Percentiles rank a stretch among this genome's conserved stretches.
phyloP scores from a whole-genome alignment of 1,140 invertebrate genomes.

The Musca vetustissima region DNA sequence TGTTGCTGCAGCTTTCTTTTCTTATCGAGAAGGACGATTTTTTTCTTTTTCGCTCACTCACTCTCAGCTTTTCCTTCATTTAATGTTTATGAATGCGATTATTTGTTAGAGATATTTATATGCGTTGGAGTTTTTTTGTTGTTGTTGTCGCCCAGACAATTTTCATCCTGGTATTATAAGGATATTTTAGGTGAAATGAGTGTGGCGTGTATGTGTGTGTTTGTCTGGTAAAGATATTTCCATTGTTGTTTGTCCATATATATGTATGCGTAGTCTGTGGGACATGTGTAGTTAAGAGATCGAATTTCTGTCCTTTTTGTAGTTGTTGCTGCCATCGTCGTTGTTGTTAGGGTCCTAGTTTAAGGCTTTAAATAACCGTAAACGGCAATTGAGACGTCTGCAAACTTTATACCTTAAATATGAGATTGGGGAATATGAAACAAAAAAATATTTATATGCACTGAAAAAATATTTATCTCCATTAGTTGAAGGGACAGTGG shows the following conservation, averaged over 20 bases:
- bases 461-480: neutral
- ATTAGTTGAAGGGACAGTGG: neutral
- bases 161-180: slow-evolving; percentile 5
- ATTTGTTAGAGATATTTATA: slow-evolving; percentile 23
- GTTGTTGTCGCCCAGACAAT: neutral
- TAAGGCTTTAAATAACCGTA: slow-evolving; percentile 29
- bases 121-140: no score
- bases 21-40: no score
- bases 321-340: no score
- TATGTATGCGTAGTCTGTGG: no score
- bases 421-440: slow-evolving; percentile 13
- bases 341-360: slow-evolving; percentile 8
- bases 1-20: neutral
- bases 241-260: neutral
- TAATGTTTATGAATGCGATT: slow-evolving; percentile 22
- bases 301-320: no score
- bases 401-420: slow-evolving; percentile 31
- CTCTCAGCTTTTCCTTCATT: neutral
- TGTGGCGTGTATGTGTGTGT: neutral
- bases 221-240: neutral
- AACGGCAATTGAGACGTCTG: slow-evolving; percentile 32
- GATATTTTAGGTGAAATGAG: neutral
- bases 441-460: neutral
- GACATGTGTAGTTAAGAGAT: no score
- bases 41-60: no score